These are phyloP conservation scores for Aphelinus certus DNA, from an alignment of 1,140 invertebrate species.

Conservation along the genomic window DNA sequence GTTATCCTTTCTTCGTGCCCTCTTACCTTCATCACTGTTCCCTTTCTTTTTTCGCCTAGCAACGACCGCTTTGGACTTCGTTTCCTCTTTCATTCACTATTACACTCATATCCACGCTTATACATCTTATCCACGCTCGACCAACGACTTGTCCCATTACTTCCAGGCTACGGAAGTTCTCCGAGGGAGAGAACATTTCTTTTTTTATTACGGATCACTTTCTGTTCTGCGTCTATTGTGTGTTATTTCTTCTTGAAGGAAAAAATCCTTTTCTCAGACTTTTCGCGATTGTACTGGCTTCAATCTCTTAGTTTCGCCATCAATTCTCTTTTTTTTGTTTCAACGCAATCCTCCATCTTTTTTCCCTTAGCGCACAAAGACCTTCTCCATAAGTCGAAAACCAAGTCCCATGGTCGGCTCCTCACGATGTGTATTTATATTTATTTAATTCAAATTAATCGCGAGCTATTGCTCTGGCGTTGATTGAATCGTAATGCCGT, in stretches of 20 bases:
- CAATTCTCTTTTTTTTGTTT: constrained; percentile 39
- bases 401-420: constrained; percentile 13
- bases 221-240: constrained; percentile 1
- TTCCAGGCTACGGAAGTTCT: constrained; percentile 40
- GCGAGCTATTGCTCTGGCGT: constrained; percentile 15
- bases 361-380: constrained; percentile 14
- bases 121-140: constrained; percentile 33
- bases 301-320: constrained; percentile 23
- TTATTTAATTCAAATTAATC: constrained; percentile 10
- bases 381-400: constrained; percentile 28
- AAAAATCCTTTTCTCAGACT: no score
- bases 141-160: constrained; percentile 35
- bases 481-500: constrained; percentile 48
- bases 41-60: constrained; percentile 24
- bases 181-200: background rate
- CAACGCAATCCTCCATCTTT: constrained; percentile 39
- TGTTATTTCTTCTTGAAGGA: background rate
- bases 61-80: constrained; percentile 41
- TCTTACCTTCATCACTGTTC: constrained; percentile 20
- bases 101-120: constrained; percentile 27
- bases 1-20: constrained; percentile 18
- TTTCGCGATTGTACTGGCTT: background rate
- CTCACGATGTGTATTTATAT: constrained; percentile 13
- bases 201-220: constrained; percentile 5
- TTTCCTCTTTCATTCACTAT: constrained; percentile 43